Conservation (phyloP, 2,113 vertebrate species). For the Kobus ellipsiprymnus region DNA sequence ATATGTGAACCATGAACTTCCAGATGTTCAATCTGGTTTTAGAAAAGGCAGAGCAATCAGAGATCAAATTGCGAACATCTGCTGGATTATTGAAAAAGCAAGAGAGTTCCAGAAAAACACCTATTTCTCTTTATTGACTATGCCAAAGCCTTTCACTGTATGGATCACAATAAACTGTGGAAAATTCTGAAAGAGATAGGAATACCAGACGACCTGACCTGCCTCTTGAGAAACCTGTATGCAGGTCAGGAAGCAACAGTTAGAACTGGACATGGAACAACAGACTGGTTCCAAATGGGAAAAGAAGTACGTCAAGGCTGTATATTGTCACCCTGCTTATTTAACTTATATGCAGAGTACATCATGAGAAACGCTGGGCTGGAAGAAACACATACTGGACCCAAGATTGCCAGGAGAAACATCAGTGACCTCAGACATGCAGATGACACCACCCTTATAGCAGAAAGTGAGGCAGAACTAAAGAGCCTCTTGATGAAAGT, state of each 20-base stretch:
- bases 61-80: background rate
- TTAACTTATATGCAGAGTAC: background rate
- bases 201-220: fast-evolving
- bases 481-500: background rate
- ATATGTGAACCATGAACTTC: background rate
- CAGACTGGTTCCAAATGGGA: background rate
- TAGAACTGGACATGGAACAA: background rate
- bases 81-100: background rate
- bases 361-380: background rate
- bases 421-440: background rate
- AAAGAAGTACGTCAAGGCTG: background rate
- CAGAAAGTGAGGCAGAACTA: background rate
- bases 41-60: background rate
- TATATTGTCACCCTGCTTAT: background rate
- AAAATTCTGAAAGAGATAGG: background rate
- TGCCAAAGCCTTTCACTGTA: background rate
- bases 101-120: background rate
- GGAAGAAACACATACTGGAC: background rate
- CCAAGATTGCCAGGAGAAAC: background rate
- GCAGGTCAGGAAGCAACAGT: background rate
- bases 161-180: background rate
- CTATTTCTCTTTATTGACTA: background rate
- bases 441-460: background rate
- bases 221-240: background rate
- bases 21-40: background rate